A percentile compares a stretch with the other conserved stretches of the same genome.
These are phyloP conservation scores for Monopterus albus DNA, from an alignment of 2,113 vertebrate species.

Conservation along the genomic window DNA sequence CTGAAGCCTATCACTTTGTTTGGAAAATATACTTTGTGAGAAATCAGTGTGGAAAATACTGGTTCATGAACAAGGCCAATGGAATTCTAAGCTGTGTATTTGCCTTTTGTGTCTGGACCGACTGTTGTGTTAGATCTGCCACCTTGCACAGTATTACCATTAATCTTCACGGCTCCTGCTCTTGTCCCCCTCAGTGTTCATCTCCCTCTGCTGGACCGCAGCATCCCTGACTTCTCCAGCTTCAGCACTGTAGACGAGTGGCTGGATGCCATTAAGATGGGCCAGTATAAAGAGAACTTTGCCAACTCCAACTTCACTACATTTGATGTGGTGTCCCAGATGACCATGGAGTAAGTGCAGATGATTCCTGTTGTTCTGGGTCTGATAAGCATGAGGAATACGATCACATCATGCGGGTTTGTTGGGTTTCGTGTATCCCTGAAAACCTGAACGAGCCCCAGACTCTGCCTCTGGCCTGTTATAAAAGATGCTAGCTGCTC, in stretches of 20 bases:
- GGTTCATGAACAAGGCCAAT: constrained; percentile 44
- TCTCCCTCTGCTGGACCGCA: constrained; percentile 96
- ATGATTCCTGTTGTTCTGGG: constrained; percentile 8
- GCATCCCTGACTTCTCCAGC: constrained; percentile 96
- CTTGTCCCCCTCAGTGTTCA: constrained; percentile 86
- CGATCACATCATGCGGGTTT: constrained; percentile 3
- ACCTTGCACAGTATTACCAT: constrained; percentile 21
- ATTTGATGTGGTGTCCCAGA: constrained; percentile 96
- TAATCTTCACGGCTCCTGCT: constrained; percentile 16
- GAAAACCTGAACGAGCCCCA: constrained; percentile 35
- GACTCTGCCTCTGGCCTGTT: constrained; percentile 40
- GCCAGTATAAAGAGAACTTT: constrained; percentile 98
- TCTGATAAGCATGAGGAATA: constrained; percentile 1
- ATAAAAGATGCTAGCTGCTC: constrained; percentile 26
- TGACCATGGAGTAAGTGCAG: constrained; percentile 98
- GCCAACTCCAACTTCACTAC: constrained; percentile 90
- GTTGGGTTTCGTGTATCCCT: constrained; percentile 6
- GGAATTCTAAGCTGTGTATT: constrained; percentile 28
- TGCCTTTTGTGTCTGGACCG: constrained; percentile 44
- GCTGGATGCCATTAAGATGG: constrained; percentile 99
- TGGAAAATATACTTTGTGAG: constrained; percentile 65
- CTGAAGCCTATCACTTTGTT: constrained; percentile 75
- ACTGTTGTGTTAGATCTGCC: constrained; percentile 22
- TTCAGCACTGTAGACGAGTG: constrained; percentile 98
- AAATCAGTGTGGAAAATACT: constrained; percentile 68